Conservation (phyloP, 37 sponge, comb jelly and placozoan genomes). For the Lycopodina hypogea region DNA sequence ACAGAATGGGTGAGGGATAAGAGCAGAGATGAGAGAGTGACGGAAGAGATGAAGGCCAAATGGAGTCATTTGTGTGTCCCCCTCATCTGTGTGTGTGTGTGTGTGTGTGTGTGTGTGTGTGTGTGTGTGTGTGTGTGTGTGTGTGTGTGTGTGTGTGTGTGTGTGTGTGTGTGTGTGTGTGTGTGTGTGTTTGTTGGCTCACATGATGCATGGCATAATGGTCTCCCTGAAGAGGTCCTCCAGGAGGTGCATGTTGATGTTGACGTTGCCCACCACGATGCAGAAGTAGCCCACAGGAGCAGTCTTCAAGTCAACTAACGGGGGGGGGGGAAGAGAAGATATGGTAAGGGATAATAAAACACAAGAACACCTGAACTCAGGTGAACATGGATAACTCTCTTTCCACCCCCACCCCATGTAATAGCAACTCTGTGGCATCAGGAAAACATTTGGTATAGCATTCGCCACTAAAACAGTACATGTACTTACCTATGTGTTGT, state of each 20-base stretch:
- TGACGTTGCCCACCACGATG: conserved; percentile 50
- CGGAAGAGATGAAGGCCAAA: too few species aligned
- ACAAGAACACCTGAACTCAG: background rate
- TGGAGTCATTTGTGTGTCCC: too few species aligned
- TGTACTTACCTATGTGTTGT: too few species aligned
- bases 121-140: conserved; percentile 2
- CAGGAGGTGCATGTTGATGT: conserved; percentile 70
- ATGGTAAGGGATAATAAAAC: background rate
- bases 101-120: background rate
- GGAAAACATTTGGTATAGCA: too few species aligned
- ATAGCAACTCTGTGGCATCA: conserved; percentile 7
- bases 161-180: background rate
- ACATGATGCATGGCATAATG: conserved; percentile 74
- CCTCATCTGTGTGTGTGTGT: too few species aligned
- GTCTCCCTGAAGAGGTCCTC: conserved; percentile 79
- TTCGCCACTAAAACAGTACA: too few species aligned
- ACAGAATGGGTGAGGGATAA: too few species aligned
- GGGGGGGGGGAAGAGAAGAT: background rate
- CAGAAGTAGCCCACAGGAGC: conserved; percentile 66
- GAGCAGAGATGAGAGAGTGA: too few species aligned
- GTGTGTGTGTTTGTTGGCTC: background rate
- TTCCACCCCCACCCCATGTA: background rate
- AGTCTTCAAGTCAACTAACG: conserved; percentile 56
- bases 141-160: conserved; percentile 4
- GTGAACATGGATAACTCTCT: background rate